phyloP scores from a whole-genome alignment of 2,888 invertebrate genomes.

The Flexamia atlantica region DNA sequence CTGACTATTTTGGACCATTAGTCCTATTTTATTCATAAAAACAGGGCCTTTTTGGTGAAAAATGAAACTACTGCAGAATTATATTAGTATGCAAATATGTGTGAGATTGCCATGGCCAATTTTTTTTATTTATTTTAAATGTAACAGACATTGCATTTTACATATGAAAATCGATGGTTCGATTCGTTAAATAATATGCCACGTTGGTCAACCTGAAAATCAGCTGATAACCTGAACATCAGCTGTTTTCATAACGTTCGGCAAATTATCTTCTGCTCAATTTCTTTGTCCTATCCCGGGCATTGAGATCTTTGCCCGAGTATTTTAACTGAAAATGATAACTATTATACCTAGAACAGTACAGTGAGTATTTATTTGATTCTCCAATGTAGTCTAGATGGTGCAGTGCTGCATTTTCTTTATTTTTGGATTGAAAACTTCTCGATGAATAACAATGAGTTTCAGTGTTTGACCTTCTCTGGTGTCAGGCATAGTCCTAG shows the following conservation, averaged over 20 bases:
- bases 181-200: too few relatives aligned
- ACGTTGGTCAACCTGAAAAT: neutral
- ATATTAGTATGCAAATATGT: too few relatives aligned
- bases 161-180: too few relatives aligned
- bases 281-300: conserved; percentile 53
- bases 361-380: conserved; percentile 62
- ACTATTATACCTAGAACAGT: conserved; percentile 62
- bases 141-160: too few relatives aligned
- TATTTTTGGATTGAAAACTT: too few relatives aligned
- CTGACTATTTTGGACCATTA: too few relatives aligned
- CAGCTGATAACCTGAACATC: conserved; percentile 1
- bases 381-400: neutral
- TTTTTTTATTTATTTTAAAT: too few relatives aligned
- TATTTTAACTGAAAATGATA: conserved; percentile 57
- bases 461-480: conserved; percentile 9
- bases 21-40: too few relatives aligned
- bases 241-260: conserved; percentile 22
- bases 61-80: too few relatives aligned
- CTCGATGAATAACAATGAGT: neutral
- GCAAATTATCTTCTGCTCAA: conserved; percentile 23
- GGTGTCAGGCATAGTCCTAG: neutral
- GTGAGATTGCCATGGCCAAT: too few relatives aligned
- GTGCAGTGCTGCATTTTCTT: too few relatives aligned
- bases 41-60: too few relatives aligned
- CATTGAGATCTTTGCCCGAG: conserved; percentile 48